Conservation (phyloP, 2,797 vertebrate species). For the Pyrocephalus nanus region DNA sequence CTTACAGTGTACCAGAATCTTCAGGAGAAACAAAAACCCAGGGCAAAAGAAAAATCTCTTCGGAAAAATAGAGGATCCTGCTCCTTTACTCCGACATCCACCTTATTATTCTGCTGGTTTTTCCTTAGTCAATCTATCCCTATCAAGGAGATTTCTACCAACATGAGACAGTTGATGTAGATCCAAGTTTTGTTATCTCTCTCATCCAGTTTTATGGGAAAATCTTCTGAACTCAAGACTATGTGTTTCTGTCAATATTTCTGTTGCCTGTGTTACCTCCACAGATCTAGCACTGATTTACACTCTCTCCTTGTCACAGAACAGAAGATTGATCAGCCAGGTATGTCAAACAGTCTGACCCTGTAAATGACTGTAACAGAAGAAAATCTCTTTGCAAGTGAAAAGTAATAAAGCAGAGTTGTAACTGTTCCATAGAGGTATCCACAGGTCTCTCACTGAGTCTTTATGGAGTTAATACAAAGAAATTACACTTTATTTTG, state of each 20-base stretch:
- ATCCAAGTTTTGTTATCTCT: not conserved
- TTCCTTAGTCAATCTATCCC: not conserved
- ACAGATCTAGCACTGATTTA: not conserved
- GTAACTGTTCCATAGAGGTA: not conserved
- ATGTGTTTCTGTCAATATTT: not conserved
- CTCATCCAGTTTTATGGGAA: not conserved
- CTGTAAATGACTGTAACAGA: not conserved
- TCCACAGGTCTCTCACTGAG: not conserved
- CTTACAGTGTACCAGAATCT: not conserved
- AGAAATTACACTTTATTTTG: not conserved
- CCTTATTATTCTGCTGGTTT: not conserved
- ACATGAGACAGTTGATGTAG: not conserved
- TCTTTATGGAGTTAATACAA: not conserved
- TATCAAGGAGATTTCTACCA: not conserved
- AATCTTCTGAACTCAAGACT: not conserved
- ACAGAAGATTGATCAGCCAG: not conserved
- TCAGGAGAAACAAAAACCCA: not conserved
- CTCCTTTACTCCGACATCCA: not conserved
- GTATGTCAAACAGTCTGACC: not conserved
- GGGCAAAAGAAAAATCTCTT: not conserved
- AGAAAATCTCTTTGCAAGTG: not conserved
- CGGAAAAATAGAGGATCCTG: not conserved
- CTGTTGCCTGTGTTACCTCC: accelerated
- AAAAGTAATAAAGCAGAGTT: not conserved
- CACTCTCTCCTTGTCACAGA: not conserved